phyloP scores from a whole-genome alignment of 1,140 invertebrate genomes.

The Ridgeia piscesae region DNA sequence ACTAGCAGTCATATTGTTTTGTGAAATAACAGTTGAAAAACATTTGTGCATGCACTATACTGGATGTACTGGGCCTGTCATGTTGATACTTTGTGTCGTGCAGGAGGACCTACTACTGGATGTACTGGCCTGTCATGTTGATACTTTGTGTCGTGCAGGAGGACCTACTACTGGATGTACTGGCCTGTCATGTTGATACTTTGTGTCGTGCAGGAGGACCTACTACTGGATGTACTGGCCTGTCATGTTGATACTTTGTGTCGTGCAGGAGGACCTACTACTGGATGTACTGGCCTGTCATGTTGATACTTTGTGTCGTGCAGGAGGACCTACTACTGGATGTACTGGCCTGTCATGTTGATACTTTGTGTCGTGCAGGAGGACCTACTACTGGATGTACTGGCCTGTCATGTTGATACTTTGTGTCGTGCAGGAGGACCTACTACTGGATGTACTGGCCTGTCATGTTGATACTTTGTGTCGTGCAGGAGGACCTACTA shows the following conservation, averaged over 20 bases:
- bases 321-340: not conserved
- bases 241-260: not conserved
- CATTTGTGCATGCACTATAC: too few relatives aligned
- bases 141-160: not conserved
- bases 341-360: not conserved
- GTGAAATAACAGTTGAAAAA: too few relatives aligned
- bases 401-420: not conserved
- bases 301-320: not conserved
- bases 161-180: not conserved
- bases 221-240: not conserved
- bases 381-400: not conserved
- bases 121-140: not conserved
- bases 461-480: not conserved
- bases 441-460: not conserved
- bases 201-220: not conserved
- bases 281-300: not conserved
- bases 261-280: not conserved
- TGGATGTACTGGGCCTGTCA: not conserved
- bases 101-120: not conserved
- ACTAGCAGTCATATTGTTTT: too few relatives aligned
- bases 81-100: not conserved
- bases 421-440: not conserved
- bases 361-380: not conserved
- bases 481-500: slow-evolving; percentile 74
- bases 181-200: not conserved